These are phyloP conservation scores for Tachycineta bicolor DNA, from an alignment of 2,113 vertebrate genomes.

Conservation along the genomic window DNA sequence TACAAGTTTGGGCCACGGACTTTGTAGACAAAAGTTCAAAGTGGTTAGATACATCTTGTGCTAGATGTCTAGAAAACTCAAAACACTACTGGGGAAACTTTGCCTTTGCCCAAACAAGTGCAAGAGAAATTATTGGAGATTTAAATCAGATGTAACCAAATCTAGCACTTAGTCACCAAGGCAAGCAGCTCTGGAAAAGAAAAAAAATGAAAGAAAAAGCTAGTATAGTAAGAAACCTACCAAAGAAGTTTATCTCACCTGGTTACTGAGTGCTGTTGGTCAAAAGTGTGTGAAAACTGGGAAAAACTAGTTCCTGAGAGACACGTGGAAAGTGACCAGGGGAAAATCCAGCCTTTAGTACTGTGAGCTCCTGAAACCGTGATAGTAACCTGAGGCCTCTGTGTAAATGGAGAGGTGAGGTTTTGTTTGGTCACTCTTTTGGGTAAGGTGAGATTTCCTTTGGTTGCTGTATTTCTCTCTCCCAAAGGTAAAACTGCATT, in stretches of 20 bases:
- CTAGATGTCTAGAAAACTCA: neutral
- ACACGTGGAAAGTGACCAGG: neutral
- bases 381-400: neutral
- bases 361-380: neutral
- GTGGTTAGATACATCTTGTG: accelerated
- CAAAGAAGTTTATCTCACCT: neutral
- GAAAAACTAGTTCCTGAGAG: neutral
- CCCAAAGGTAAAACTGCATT: neutral
- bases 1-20: accelerated
- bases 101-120: neutral
- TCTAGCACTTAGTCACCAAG: neutral
- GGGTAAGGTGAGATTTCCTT: neutral
- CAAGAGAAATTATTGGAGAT: neutral
- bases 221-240: neutral
- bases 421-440: neutral
- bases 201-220: neutral
- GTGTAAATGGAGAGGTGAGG: neutral
- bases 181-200: neutral
- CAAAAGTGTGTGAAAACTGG: neutral
- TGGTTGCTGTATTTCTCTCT: neutral
- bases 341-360: neutral
- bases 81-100: neutral
- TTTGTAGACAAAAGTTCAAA: neutral
- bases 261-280: neutral
- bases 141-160: accelerated